A percentile compares a stretch with the other conserved stretches of the same genome.
Evolutionary conservation across 2,113 vertebrate species (phyloP).

Genomic region (Psittacula cyanocephala): DNA sequence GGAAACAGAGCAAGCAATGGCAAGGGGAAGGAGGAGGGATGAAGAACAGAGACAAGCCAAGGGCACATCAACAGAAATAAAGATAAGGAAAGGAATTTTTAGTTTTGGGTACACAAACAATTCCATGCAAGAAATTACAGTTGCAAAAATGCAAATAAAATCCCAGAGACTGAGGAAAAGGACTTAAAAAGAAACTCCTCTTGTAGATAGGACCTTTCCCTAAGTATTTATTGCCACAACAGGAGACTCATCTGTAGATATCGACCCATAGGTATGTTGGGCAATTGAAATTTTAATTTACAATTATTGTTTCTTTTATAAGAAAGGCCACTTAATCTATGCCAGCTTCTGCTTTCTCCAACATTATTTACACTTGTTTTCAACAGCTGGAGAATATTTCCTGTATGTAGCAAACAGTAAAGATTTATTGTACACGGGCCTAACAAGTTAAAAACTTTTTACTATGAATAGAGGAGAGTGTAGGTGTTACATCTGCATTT

Average conservation of each 20-base stretch:
- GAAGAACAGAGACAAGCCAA: background rate
- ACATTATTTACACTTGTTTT: constrained; percentile 7
- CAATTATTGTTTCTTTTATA: constrained; percentile 20
- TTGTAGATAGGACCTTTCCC: background rate
- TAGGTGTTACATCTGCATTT: background rate
- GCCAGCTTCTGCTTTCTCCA: constrained; percentile 1
- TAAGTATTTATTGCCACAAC: background rate
- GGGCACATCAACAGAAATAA: background rate
- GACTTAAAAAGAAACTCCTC: background rate
- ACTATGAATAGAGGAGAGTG: background rate
- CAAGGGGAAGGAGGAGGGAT: background rate
- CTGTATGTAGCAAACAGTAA: background rate
- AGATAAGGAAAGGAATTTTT: background rate
- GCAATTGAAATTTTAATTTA: constrained; percentile 43
- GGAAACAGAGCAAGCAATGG: background rate
- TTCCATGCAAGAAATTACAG: background rate
- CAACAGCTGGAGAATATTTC: background rate
- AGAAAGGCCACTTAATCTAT: constrained; percentile 31
- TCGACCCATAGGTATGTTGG: constrained; percentile 5
- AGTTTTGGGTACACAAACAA: background rate
- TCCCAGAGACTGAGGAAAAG: background rate
- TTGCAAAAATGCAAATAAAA: background rate
- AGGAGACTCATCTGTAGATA: background rate
- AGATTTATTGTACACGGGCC: background rate
- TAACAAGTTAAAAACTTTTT: background rate